A percentile compares a stretch with the other conserved stretches of the same genome.
Conservation (phyloP, 2,797 vertebrate species). For the Martes flavigula region DNA sequence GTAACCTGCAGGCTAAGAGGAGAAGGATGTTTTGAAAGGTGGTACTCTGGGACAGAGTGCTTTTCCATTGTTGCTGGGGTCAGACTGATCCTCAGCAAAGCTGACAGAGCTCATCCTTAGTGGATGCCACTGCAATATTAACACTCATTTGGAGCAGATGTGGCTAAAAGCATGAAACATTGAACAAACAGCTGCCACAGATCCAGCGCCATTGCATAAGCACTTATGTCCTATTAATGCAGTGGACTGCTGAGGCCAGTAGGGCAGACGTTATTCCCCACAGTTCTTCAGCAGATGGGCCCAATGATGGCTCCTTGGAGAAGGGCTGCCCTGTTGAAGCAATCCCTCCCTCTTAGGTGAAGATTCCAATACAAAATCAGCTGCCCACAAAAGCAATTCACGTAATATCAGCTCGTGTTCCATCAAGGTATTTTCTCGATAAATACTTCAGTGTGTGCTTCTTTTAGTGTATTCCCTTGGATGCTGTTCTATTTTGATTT, state of each 20-base stretch:
- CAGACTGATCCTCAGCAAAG: slow-evolving; percentile 92
- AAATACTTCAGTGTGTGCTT: not conserved
- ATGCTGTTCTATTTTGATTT: not conserved
- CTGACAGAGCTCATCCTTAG: slow-evolving; percentile 92
- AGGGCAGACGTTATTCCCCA: slow-evolving; percentile 79
- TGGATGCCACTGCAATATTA: slow-evolving; percentile 95
- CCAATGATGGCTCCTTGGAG: slow-evolving; percentile 5
- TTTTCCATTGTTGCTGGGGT: slow-evolving; percentile 88
- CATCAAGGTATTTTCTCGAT: not conserved
- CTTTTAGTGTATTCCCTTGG: not conserved
- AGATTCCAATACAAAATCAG: not conserved
- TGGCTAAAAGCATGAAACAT: slow-evolving; percentile 99
- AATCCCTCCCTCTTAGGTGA: not conserved
- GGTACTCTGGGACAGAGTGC: slow-evolving; percentile 68
- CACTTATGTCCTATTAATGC: slow-evolving; percentile 89
- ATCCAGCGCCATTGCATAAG: slow-evolving; percentile 91
- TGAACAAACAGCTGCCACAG: slow-evolving; percentile 99
- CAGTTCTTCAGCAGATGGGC: slow-evolving; percentile 76
- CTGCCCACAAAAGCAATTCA: not conserved
- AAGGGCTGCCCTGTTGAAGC: not conserved
- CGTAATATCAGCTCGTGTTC: not conserved
- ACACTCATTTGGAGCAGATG: slow-evolving; percentile 98
- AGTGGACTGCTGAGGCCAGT: slow-evolving; percentile 64
- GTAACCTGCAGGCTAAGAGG: slow-evolving; percentile 60
- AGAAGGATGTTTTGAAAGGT: slow-evolving; percentile 16